These are phyloP conservation scores for Homalodisca vitripennis DNA, from an alignment of 1,140 invertebrate genomes.

Conservation along the genomic window DNA sequence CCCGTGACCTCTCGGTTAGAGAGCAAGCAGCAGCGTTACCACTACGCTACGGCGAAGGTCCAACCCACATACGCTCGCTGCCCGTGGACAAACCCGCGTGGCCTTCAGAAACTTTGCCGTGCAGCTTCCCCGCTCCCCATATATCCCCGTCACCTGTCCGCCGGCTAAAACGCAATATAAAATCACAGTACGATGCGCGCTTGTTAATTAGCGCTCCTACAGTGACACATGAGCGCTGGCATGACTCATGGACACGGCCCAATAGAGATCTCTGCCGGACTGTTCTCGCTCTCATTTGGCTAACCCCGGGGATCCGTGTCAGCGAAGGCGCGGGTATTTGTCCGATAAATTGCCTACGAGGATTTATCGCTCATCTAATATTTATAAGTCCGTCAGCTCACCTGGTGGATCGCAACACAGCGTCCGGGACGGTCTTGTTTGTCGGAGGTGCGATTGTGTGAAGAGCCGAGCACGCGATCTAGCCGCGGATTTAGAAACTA, in stretches of 20 bases:
- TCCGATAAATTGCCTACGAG: neutral
- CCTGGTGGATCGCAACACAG: too few relatives aligned
- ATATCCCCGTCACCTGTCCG: neutral
- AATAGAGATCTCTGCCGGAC: constrained; percentile 1
- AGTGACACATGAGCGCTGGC: neutral
- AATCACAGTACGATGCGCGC: constrained; percentile 5
- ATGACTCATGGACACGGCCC: constrained; percentile 10
- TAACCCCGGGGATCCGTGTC: constrained; percentile 1
- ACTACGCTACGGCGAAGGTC: too few relatives aligned
- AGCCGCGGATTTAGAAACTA: too few relatives aligned
- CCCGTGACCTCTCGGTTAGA: too few relatives aligned
- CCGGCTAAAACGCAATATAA: constrained; percentile 17
- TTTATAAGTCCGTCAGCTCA: constrained; percentile 9
- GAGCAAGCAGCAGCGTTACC: too few relatives aligned
- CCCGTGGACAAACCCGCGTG: too few relatives aligned
- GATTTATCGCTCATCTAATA: constrained; percentile 17
- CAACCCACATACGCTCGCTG: too few relatives aligned
- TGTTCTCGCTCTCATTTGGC: neutral
- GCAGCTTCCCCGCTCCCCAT: neutral
- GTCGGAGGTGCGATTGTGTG: too few relatives aligned
- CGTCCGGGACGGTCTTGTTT: too few relatives aligned
- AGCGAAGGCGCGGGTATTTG: neutral
- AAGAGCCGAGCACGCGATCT: too few relatives aligned
- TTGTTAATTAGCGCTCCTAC: constrained; percentile 3
- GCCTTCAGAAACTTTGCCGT: too few relatives aligned